Base-by-base conservation (phyloP, 2,113 vertebrate genomes). In the Bagarius yarrelli region DNA sequence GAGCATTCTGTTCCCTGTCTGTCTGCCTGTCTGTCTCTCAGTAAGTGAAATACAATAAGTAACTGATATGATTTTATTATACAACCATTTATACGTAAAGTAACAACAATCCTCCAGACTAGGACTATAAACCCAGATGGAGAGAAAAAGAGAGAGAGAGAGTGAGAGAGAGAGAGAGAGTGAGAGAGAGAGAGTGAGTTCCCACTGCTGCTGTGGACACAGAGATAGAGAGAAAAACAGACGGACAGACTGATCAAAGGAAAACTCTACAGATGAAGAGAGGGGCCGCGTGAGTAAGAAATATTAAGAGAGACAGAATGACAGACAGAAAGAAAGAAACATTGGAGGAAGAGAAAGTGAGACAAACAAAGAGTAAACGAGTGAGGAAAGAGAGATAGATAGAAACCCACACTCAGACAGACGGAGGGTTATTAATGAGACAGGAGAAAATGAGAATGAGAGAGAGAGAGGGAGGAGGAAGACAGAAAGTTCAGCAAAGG, bases 1-100 rank as follows among this genome's bases (percentile, higher is more conserved):
- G 11, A 12, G 6, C 15, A 6, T 25, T 32, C 15, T 30, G 60
- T 15, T 30, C 15, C 30, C 60, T 40, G 53, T 40, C 40, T 16
- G 23, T 70, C n/a, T 70, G 13, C 25, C 67, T 47, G 12, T 44
- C 66, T 14, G 23, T 69, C 66, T 69, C 36, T 69, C 66, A 75
- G 61, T 19, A 63, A 80, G 78, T 60, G 86, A 84, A 75, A 78
- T 88, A 85, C 83, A 84, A 85, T 95, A 94, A 96, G 95, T 94
- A 95, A 96, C 95, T 94, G 94, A 92, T 8, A 40, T 70, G 67
- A 70, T n/a, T 50, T 70, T 70, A 70, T 70, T 70, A 50, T 50
- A 25, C 67, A 50, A 50, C 40, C 44, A 50, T 70, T 70, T 44
- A 70, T 23, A 40, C 67, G 50, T 70, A 70, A 70, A 70, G 67